A percentile compares a stretch with the other conserved stretches of the same genome.
These are phyloP conservation scores for Leucoraja erinaceus DNA, from an alignment of 2,113 vertebrate species.

Conservation along the genomic window DNA sequence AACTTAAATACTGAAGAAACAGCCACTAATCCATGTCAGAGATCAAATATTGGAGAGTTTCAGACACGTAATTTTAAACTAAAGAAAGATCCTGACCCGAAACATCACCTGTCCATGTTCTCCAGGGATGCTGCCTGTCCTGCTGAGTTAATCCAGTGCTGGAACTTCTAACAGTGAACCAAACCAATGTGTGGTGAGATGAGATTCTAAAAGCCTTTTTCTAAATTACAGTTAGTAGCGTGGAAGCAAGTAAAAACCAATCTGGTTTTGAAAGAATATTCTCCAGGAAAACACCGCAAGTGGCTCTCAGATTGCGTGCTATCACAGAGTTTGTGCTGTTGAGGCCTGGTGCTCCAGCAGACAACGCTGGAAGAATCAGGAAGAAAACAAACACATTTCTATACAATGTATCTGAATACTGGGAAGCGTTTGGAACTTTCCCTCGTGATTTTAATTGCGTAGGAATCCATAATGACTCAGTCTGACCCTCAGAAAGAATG, in stretches of 20 bases:
- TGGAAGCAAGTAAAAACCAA: neutral
- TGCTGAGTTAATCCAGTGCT: too few species aligned
- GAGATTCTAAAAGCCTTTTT: neutral
- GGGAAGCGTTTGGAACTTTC: neutral
- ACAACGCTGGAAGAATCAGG: neutral
- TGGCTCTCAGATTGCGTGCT: neutral
- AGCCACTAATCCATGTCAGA: neutral
- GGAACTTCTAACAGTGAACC: neutral
- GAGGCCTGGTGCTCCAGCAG: too few species aligned
- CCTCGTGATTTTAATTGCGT: neutral
- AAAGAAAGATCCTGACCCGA: too few species aligned
- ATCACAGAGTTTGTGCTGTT: neutral
- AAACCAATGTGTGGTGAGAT: neutral
- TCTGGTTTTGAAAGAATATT: neutral
- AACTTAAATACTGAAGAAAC: neutral
- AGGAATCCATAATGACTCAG: neutral
- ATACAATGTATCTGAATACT: neutral
- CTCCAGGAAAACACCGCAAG: neutral
- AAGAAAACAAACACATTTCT: neutral
- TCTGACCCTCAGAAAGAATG: neutral
- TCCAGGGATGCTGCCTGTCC: too few species aligned
- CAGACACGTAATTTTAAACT: neutral
- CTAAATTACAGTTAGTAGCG: neutral
- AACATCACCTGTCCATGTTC: too few species aligned
- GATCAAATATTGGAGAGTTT: neutral